phyloP scores from a whole-genome alignment of 2,888 invertebrate genomes.

The Trichogramma dendrolimi region DNA sequence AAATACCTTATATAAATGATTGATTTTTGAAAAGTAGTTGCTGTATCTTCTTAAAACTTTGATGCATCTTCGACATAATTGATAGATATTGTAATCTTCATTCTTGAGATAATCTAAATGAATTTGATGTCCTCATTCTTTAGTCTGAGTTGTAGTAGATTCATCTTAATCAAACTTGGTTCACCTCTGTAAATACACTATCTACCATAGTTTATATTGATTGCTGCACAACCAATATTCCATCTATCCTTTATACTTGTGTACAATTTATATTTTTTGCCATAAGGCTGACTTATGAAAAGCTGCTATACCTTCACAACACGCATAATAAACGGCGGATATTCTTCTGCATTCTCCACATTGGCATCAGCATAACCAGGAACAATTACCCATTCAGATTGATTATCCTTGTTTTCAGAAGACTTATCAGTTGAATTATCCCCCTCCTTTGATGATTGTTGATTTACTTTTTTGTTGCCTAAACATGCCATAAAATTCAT shows the following conservation, averaged over 20 bases:
- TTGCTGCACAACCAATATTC: conserved; percentile 11
- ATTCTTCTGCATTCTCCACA: conserved; percentile 44
- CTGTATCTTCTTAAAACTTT: too few relatives aligned
- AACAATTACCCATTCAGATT: conserved; percentile 45
- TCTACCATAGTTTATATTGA: too few relatives aligned
- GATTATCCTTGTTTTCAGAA: conserved; percentile 38
- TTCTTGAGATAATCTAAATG: too few relatives aligned
- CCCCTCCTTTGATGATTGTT: conserved; percentile 39
- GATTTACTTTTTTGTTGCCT: conserved; percentile 46
- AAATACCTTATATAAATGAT: too few relatives aligned
- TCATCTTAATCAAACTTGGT: too few relatives aligned
- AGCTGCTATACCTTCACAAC: conserved; percentile 48
- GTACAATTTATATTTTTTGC: conserved; percentile 19
- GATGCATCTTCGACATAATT: too few relatives aligned
- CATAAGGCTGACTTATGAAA: conserved; percentile 32
- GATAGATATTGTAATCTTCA: too few relatives aligned
- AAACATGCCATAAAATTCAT: conserved; percentile 37
- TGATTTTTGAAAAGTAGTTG: too few relatives aligned
- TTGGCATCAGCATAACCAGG: conserved; percentile 44
- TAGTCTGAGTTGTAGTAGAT: too few relatives aligned
- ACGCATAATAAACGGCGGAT: conserved; percentile 49
- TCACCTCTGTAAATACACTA: too few relatives aligned
- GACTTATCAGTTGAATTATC: conserved; percentile 29
- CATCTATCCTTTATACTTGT: conserved; percentile 30
- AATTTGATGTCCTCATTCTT: too few relatives aligned